Conservation (phyloP, 2,797 vertebrate genomes). For the Melopsittacus undulatus region DNA sequence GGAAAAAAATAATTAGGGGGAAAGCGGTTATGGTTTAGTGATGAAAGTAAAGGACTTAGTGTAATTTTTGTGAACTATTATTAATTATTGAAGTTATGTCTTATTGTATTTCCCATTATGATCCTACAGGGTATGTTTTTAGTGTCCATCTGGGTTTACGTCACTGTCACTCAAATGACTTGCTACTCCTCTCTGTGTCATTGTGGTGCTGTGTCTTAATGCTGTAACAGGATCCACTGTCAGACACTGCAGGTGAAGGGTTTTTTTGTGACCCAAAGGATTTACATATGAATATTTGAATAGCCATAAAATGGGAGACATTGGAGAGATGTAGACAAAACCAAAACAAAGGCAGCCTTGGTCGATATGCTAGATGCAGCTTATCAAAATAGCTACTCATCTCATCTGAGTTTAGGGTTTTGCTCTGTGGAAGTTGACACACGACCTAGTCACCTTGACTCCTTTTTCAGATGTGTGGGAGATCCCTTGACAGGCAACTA, state of each 20-base stretch:
- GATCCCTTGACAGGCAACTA: background rate
- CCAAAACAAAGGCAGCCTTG: background rate
- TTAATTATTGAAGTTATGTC: background rate
- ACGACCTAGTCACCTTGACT: background rate
- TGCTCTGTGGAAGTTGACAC: background rate
- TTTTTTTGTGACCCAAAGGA: background rate
- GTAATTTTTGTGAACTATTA: background rate
- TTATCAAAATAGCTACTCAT: background rate
- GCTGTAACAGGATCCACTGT: background rate
- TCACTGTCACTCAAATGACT: background rate
- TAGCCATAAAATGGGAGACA: background rate
- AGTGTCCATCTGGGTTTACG: background rate
- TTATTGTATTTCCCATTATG: background rate
- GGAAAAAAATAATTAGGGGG: background rate
- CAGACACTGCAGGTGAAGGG: background rate
- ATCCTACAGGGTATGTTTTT: background rate
- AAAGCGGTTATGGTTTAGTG: background rate
- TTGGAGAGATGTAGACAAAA: background rate
- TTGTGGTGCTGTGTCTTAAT: background rate
- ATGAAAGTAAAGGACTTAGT: background rate
- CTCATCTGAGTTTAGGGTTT: background rate
- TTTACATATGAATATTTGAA: background rate
- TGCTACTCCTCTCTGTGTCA: background rate
- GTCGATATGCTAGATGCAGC: background rate
- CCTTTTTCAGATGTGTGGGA: background rate